These are phyloP conservation scores for Naja naja DNA, from an alignment of 2,113 vertebrate species.

Conservation along the genomic window DNA sequence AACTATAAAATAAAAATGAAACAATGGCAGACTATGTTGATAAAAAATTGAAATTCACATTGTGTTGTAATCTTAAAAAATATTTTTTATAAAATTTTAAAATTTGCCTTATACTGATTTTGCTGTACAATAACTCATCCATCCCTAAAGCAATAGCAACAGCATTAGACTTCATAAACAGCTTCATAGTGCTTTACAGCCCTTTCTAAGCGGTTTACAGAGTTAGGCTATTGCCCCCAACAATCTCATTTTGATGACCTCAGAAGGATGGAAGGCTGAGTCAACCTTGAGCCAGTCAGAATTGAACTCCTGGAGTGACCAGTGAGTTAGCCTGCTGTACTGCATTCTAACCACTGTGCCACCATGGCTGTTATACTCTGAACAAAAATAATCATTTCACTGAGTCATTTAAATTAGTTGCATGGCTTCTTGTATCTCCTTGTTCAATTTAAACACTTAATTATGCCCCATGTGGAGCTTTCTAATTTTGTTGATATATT, in stretches of 20 bases:
- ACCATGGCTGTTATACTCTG: not conserved
- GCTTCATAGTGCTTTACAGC: not conserved
- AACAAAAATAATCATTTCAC: conserved; percentile 5
- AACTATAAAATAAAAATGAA: not conserved
- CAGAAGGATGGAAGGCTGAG: not conserved
- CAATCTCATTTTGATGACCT: not conserved
- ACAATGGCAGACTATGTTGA: not conserved
- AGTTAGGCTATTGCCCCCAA: no score
- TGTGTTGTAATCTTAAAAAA: not conserved
- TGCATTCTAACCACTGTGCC: not conserved
- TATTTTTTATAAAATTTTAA: not conserved
- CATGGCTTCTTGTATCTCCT: not conserved
- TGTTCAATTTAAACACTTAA: not conserved
- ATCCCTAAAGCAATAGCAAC: not conserved
- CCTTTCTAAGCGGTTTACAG: not conserved
- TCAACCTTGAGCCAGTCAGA: not conserved
- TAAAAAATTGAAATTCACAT: not conserved
- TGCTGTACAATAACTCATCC: not conserved
- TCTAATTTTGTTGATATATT: conserved; percentile 21
- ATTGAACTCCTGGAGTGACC: not conserved
- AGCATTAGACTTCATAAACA: not conserved
- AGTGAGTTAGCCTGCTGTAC: not conserved
- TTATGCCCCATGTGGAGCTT: not conserved
- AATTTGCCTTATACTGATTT: conserved; percentile 9
- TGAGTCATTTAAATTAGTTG: not conserved